These are phyloP conservation scores for Gallinago paraguaiae DNA, from an alignment of 2,113 vertebrate genomes.

Conservation along the genomic window DNA sequence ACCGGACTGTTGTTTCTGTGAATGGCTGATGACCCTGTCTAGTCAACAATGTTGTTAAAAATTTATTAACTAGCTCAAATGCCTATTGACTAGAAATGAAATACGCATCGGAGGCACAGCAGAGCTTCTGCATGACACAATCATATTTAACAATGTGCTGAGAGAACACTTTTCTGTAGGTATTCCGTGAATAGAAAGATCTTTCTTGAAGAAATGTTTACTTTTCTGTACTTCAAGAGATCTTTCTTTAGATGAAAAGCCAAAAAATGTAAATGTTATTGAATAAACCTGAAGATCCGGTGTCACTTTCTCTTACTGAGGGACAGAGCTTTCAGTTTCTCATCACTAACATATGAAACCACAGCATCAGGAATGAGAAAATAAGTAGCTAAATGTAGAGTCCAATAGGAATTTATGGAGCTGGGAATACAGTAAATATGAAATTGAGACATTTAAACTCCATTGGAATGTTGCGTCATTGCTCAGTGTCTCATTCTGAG, in stretches of 20 bases:
- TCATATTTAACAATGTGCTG: conserved; percentile 81
- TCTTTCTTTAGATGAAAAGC: conserved; percentile 39
- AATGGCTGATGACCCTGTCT: conserved; percentile 82
- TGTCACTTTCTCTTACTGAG: conserved; percentile 19
- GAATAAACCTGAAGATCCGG: background rate
- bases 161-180: conserved; percentile 74
- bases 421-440: conserved; percentile 15
- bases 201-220: conserved; percentile 51
- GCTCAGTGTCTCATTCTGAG: conserved; percentile 36
- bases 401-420: conserved; percentile 57
- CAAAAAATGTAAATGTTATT: conserved; percentile 25
- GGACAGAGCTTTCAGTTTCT: conserved; percentile 24
- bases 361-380: conserved; percentile 18
- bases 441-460: conserved; percentile 28
- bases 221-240: conserved; percentile 26
- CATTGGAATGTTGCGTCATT: background rate
- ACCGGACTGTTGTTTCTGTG: conserved; percentile 77
- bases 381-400: conserved; percentile 19
- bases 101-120: conserved; percentile 75
- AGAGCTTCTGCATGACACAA: conserved; percentile 75
- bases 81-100: conserved; percentile 83
- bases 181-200: conserved; percentile 42
- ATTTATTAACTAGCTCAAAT: conserved; percentile 85
- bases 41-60: conserved; percentile 80
- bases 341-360: conserved; percentile 56